Base-by-base conservation (phyloP, 2,797 vertebrate genomes). In the Sebastiscus albofasciatus region DNA sequence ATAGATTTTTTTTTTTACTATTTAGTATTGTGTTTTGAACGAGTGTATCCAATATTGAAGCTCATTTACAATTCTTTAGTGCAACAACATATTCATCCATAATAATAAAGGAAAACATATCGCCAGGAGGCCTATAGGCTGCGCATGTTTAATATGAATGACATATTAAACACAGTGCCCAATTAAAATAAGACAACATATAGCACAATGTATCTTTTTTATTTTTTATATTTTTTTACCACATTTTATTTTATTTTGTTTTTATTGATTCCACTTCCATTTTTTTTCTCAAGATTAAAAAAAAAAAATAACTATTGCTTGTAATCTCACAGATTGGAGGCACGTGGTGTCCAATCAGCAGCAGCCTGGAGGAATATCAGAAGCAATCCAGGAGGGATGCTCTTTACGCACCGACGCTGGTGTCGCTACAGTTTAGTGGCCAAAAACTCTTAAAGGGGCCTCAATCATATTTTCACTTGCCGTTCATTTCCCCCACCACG, bases 391-490 rank as follows among this genome's bases (percentile, higher is more conserved):
- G 87, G 86, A 90, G 89, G 83, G 84, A 90, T 88, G 92, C 87
- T 89, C 90, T 93, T 87, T 76, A 89, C 89, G 86, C 89, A 86
- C 86, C 84, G 52, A 82, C 92, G 86, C 81, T 77, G 77, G 72
- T 92, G 92, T 94, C 93, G 90, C 87, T 86, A 74, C 81, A 87
- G 88, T 93, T 94, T 91, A 93, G 84, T 87, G 86, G 88, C 83
- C 86, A 84, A 92, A 87, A 87, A 76, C 85, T 92, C 94, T 96
- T 95, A 94, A 95, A 95, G 95, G 94, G 91, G 77, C 92, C 95
- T 89, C 92, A 90, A 93, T 94, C 92, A 88, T 90, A 88, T 93
- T 93, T 87, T 55, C 79, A 75, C 79, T 83, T 79, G 72, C 66
- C 34, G 64, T 66, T 86, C 67, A 77, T 79, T 81, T 58, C 59